Evolutionary conservation across 2,113 vertebrate genomes (phyloP), one percentile per base, ranked within the genome.

Genomic region (Lichenostomus cassidix): DNA sequence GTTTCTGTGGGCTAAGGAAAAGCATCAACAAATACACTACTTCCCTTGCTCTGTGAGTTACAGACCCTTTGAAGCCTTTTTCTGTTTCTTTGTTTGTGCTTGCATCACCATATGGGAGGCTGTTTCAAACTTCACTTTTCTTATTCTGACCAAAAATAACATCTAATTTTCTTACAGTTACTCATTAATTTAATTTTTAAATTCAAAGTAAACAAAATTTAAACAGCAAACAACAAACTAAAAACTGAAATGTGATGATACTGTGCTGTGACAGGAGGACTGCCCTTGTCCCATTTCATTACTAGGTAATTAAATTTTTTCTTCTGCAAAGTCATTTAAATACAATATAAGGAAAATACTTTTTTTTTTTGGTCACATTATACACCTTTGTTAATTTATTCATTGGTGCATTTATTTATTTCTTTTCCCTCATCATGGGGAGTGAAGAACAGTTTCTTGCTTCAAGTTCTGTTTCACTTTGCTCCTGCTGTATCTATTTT

Each of bases 11-110:
- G 68, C 64, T 67, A 74, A 53, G 50, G 35, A 92, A 67, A 81
- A 76, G 15, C 91, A 73, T 86, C 89, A 93, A 91, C 92, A 96
- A 89, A 95, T 28, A 55, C 29, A 69, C 68, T 39, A 44, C 56
- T 94, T 96, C 59, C 63, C 92, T 90, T 90, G 18, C 71, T 89
- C 56, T 56, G 19, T 39, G 71, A 81, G 46, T 22, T 91, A 56
- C 41, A 60, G 44, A 63, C 10, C 39, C 52, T 85, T 89, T 58
- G 70, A 91, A 92, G 56, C 39, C 52, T n/a, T 89, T 68, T 79
- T 76, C 29, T 71, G 15, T n/a, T 89, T 15, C 44, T 90, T 52
- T 27, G 23, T 67, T 89, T 71, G 28, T 42, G 25, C 27, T 74
- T 85, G 14, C 52, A 82, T 64, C 69, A 84, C 75, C 7, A 3